Base-by-base conservation (phyloP, 2,797 vertebrate species). In the Peromyscus aztecus region DNA sequence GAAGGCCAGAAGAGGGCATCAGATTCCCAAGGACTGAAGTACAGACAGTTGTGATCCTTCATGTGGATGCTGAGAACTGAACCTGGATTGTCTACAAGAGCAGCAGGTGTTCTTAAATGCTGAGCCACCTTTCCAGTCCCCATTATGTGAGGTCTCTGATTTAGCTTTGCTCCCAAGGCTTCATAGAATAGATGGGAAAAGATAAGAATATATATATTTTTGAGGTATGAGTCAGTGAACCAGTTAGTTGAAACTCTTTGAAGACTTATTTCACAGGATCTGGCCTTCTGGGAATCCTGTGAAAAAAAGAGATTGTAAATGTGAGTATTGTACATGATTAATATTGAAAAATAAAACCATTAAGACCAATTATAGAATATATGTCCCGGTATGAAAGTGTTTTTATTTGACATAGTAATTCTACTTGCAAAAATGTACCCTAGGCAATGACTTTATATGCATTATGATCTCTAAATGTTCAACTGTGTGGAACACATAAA, bases 231-330 rank as follows among this genome's bases (percentile, higher is more conserved):
- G 17, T 23, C 52, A 76, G 57, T 87, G 76, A 92, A 1, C 10
- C 59, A 19, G 1, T 37, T 57, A 73, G n/a, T 89, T 34, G 37
- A 85, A 93, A 90, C 21, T 1, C n/a, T 94, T 77, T 73, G 61
- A 95, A 91, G 43, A 69, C 9, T 46, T 71, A n/a, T 37, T 55
- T 49, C n/a, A 81, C 80, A 23, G 14, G 19, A 69, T 46, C 21
- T 49, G 3, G 14, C 0, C 27, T 9, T 86, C 52, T 73, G 4
- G 83, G 29, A 43, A 69, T 46, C 19, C 37, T 40, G 5, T 37
- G 29, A 82, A 85, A 63, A 90, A 90, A 85, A 43, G 24, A 90
- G 77, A 81, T 88, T n/a, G 19, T n/a, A 57, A 89, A 78, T 21
- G 10, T 87, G n/a, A 73, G 85, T 37, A 52, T 19, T 84, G n/a